Evolutionary conservation across 2,797 vertebrate species (phyloP), one percentile per base, ranked within the genome.

Genomic region (Ctenopoma kingsleyae): DNA sequence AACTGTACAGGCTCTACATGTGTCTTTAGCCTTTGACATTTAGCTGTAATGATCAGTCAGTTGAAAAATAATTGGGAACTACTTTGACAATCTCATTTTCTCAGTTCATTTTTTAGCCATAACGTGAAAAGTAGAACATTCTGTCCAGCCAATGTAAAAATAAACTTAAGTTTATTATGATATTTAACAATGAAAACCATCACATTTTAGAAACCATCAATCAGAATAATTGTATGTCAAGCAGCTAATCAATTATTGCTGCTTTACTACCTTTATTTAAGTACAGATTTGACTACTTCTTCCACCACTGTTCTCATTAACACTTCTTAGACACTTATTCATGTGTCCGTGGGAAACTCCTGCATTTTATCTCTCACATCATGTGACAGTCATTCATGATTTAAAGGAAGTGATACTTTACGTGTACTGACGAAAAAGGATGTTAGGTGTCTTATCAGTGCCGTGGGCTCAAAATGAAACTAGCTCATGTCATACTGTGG

Each of bases 351-450:
- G 50, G 80, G 60, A n/a, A 86, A 69, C 23, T 72, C 30, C 62
- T 36, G 53, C 23, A 22, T 51, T 56, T 46, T 36, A 27, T 49
- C 49, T 27, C 41, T 15, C 13, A 23, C 30, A 30, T 43, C n/a
- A 56, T 66, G 74, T 64, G 84, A 87, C 73, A 62, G 46, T 76
- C 62, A 71, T 40, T 46, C 48, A 41, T 41, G 8, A 13, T 57
- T 70, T 56, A 66, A 48, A 74, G 76, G 84, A 87, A 87, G 77
- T 70, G 71, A 84, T 53, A 49, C 56, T 16, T 50, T 43, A 40
- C 74, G 59, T 32, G 20, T 49, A 13, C 2, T 2, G 25, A 0
- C 2, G 15, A 82, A 86, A 82, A 57, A 74, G 82, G 87, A 90
- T 84, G 70, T 57, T 2, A 19, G 22, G 17, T 9, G 41, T 4